Base-by-base conservation (phyloP, 2,888 invertebrate species). In the Scaptomyza tumidula region DNA sequence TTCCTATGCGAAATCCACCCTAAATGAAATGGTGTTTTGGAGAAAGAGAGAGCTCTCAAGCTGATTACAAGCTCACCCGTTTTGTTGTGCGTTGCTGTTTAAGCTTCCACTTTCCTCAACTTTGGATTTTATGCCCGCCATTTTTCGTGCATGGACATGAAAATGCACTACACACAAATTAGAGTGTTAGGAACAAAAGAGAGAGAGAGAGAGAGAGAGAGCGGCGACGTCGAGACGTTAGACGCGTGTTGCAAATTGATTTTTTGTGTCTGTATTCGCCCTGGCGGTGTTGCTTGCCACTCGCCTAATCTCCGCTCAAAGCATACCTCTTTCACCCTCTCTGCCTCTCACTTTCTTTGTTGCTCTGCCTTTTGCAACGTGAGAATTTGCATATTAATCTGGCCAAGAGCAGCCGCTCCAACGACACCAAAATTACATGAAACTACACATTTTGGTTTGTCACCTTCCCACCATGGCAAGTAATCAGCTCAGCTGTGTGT, bases 391-490 rank as follows among this genome's bases (percentile, higher is more conserved):
- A 83, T 86, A 83, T 80, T 83, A 86, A 83, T 83, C 83, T 83
- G 75, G 70, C 44, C 64, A 46, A 57, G 56, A 66, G 74, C 54
- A 72, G 45, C 58, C 53, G 50, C 63, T 60, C 62, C 74, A 69
- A 61, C 78, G 62, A 66, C 59, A 54, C 55, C 68, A 62, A 82
- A 83, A 80, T 83, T 86, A 84, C 84, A 86, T 66, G 71, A 72
- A 78, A 86, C 83, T 81, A 88, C 88, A 88, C 83, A 88, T 89
- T 89, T 86, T 78, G 84, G 83, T 85, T 87, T 89, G 89, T 86
- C 90, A 84, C 80, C 84, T 78, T 68, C 58, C 65, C 66, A 76
- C 82, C 80, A 78, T 71, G 65, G 64, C 71, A 59, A 71, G 76
- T 80, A 81, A 85, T 78, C 79, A 78, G 72, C 71, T 63, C 44